Conservation (phyloP, 2,888 invertebrate genomes). For the Meandrusa payeni region DNA sequence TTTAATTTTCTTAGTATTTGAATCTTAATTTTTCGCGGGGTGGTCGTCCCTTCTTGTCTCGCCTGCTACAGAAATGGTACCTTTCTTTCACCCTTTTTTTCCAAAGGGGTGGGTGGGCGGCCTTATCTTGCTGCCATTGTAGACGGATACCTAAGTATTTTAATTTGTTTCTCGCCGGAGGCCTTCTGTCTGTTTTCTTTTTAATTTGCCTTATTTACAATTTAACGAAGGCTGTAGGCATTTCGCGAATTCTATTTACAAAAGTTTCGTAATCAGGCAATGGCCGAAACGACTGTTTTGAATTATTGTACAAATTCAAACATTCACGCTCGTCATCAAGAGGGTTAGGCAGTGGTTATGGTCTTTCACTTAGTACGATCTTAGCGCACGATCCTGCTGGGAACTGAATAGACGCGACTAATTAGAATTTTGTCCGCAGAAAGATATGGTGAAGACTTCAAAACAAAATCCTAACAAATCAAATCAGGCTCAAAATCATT, state of each 20-base stretch:
- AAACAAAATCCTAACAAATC: no score
- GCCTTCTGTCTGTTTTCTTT: conserved; percentile 26
- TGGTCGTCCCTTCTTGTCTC: conserved; percentile 47
- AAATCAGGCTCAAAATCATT: no score
- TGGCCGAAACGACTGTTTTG: no score
- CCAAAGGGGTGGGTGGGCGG: conserved; percentile 40
- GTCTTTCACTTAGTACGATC: no score
- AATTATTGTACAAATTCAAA: no score
- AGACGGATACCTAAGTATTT: conserved; percentile 30
- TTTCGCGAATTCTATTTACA: conserved; percentile 1
- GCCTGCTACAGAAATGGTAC: conserved; percentile 32
- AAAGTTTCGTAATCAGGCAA: conserved; percentile 8
- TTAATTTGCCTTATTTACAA: conserved; percentile 24
- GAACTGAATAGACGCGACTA: no score
- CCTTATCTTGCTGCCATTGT: conserved; percentile 27
- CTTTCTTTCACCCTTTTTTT: conserved; percentile 58
- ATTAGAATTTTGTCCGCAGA: no score
- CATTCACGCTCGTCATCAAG: no score
- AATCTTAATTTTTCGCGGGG: conserved; percentile 79
- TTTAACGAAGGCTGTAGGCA: conserved; percentile 10
- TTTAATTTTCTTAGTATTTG: conserved; percentile 81
- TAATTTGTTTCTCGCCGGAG: conserved; percentile 30
- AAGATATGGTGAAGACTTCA: no score
- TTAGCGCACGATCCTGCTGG: no score
- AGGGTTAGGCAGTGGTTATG: no score